Percentiles rank a stretch among this genome's conserved stretches.
These are phyloP conservation scores for Tangara arthus DNA, from an alignment of 2,797 vertebrate genomes.

Conservation along the genomic window DNA sequence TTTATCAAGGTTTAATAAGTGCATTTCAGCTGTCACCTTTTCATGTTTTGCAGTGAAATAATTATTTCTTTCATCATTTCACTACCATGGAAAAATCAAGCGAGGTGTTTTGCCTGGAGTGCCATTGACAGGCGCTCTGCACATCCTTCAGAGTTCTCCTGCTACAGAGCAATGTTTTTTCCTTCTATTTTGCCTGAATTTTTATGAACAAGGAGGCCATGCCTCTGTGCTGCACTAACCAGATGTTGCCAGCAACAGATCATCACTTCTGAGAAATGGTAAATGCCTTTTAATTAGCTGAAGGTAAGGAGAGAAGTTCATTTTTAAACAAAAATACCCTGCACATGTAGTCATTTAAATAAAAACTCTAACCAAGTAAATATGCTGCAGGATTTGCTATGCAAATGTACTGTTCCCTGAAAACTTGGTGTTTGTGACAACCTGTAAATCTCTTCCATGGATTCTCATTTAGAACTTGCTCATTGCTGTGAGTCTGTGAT, in stretches of 20 bases:
- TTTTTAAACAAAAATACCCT: background rate
- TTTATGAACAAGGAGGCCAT: background rate
- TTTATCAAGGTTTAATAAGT: background rate
- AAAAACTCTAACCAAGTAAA: background rate
- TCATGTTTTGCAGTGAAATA: conserved; percentile 10
- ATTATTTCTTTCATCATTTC: conserved; percentile 18
- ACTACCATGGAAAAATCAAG: background rate
- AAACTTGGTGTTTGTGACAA: background rate
- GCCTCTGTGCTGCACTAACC: background rate
- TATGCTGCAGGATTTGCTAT: conserved; percentile 40
- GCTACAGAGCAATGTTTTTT: background rate
- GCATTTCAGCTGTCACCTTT: background rate
- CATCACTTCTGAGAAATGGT: conserved; percentile 43
- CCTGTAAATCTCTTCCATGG: background rate
- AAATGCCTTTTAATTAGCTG: conserved; percentile 62
- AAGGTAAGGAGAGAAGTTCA: background rate
- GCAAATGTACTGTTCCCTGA: conserved; percentile 44
- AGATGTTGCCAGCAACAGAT: conserved; percentile 29
- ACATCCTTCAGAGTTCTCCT: background rate
- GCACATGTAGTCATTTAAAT: background rate
- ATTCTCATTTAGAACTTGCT: background rate
- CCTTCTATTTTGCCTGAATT: background rate
- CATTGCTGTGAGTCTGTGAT: background rate
- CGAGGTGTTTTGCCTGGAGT: background rate
- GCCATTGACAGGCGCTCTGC: background rate